Evolutionary conservation across 2,113 vertebrate genomes (phyloP).

Genomic region (Excalfactoria chinensis): DNA sequence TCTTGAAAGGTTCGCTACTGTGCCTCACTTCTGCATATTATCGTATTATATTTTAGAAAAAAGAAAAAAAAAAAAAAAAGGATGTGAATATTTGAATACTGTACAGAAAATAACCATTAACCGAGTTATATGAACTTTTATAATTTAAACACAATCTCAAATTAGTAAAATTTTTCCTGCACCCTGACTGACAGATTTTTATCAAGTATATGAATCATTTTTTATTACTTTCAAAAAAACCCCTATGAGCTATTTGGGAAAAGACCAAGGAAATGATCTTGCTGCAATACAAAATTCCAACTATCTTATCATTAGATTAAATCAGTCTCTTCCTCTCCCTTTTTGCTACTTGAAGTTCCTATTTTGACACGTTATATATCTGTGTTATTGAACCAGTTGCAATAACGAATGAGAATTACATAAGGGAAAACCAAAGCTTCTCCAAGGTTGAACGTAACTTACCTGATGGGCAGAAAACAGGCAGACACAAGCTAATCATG

Average conservation of each 20-base stretch:
- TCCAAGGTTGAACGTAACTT: background rate
- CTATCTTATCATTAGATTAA: background rate
- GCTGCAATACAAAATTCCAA: background rate
- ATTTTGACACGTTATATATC: background rate
- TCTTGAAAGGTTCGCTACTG: background rate
- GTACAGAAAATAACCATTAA: background rate
- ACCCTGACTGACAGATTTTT: background rate
- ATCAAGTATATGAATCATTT: background rate
- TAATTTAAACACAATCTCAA: background rate
- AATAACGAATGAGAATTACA: background rate
- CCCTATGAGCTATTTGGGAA: background rate
- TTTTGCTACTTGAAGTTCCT: background rate
- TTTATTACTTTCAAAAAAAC: background rate
- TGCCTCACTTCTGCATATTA: background rate
- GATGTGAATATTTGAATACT: background rate
- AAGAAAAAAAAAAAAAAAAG: too few species aligned
- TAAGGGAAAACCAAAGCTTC: background rate
- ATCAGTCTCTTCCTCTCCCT: background rate
- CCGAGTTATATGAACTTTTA: background rate
- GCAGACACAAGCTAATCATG: background rate
- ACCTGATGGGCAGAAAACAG: background rate
- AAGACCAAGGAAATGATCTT: background rate
- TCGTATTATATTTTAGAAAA: too few species aligned
- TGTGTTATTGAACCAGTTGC: background rate
- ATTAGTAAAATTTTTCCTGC: background rate